Evolutionary conservation across 2,888 invertebrate genomes (phyloP), one percentile per base, ranked within the genome.

Genomic region (Chaetogeoica ovagalla): DNA sequence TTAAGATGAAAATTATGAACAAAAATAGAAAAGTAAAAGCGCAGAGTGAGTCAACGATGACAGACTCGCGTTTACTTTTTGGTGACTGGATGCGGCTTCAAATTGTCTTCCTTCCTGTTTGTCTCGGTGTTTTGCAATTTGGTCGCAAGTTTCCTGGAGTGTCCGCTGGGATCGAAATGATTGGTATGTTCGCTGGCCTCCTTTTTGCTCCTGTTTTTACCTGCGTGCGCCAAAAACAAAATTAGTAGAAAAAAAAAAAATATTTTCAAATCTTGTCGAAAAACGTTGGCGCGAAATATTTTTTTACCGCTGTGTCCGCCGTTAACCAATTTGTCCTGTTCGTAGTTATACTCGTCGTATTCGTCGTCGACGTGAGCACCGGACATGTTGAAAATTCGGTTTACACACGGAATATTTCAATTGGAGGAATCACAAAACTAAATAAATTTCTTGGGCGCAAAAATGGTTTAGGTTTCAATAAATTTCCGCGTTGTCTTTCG

Each of bases 271-370:
- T 9, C 69, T 23, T 59, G 75, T 48, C 48, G 48, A 48, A 59
- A 57, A 7, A 2, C n/a, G 59, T 30, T 3, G 13, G 5, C n/a
- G 37, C n/a, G 1, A 11, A 0, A 63, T 9, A 37, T 37, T 5
- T 37, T 55, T 11, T 23, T 77, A 83, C 97, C 97, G 86, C 95
- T 92, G 88, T 95, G 94, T 39, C 93, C 93, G 65, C 92, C 91
- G 87, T 91, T 92, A 83, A 96, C 91, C 86, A 94, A 92, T 87
- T 96, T 96, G 87, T 95, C 96, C 89, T 94, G 92, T 85, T 95
- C 95, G 87, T 93, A 96, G 88, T 96, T 96, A 90, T 94, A 97
- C 86, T 95, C 94, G 86, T 97, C 97, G 90, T 95, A 95, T 86
- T 95, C 92, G 88, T 97, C 96, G 21, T 75, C 75, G 86, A 93